Conservation (phyloP, 2,888 invertebrate genomes). For the Oasisia sp. region DNA sequence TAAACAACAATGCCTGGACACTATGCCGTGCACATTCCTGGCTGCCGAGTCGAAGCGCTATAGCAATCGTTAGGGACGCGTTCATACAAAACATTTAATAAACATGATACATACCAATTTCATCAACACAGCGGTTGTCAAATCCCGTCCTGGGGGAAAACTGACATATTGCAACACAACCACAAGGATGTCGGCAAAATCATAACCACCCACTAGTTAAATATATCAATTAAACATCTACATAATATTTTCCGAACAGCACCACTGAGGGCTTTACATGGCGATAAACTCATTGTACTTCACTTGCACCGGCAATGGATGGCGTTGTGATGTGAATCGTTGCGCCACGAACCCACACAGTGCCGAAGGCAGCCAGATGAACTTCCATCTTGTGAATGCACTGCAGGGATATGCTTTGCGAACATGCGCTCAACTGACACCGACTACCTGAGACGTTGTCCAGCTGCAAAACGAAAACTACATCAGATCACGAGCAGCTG, state of each 20-base stretch:
- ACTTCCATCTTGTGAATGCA: neutral
- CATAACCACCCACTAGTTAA: conserved; percentile 3
- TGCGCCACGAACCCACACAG: neutral
- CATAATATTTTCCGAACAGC: neutral
- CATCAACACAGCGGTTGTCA: neutral
- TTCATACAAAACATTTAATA: neutral
- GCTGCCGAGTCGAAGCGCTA: neutral
- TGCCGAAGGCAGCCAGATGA: neutral
- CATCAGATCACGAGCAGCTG: neutral
- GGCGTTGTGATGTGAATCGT: neutral
- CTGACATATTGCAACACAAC: neutral
- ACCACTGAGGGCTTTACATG: neutral
- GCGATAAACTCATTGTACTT: neutral
- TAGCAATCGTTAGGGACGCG: neutral
- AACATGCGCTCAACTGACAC: neutral
- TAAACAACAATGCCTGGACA: neutral
- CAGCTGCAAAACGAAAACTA: neutral
- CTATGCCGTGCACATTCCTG: neutral
- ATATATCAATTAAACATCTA: conserved; percentile 1
- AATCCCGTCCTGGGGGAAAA: neutral
- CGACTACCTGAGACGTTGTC: neutral
- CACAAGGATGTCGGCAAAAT: neutral
- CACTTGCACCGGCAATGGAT: neutral
- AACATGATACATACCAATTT: neutral
- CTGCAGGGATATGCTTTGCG: neutral